Conservation (phyloP, 1,140 invertebrate species). For the Dolichoris vasculosae region DNA sequence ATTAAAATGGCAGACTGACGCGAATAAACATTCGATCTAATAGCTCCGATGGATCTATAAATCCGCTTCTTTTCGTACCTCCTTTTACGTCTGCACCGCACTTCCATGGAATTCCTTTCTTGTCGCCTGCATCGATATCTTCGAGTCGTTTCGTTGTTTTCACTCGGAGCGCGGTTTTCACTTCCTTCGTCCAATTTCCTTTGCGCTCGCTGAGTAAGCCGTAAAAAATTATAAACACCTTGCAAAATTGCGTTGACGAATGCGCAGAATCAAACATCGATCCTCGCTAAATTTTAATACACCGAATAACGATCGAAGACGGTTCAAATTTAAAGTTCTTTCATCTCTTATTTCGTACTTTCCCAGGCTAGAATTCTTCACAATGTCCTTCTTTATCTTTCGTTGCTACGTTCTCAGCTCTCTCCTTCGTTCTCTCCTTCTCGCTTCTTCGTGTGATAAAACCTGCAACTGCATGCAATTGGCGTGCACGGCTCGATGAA, state of each 20-base stretch:
- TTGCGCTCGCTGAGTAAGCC: too few relatives aligned
- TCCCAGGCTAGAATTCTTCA: background rate
- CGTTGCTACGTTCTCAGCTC: background rate
- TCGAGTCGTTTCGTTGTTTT: too few relatives aligned
- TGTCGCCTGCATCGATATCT: background rate
- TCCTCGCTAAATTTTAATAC: too few relatives aligned
- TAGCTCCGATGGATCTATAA: constrained; percentile 62
- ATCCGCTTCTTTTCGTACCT: constrained; percentile 46
- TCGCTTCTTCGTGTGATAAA: constrained; percentile 1
- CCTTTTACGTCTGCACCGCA: background rate
- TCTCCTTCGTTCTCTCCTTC: background rate
- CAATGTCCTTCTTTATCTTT: background rate
- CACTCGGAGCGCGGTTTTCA: background rate
- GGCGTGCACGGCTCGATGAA: constrained; percentile 31
- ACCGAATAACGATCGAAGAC: too few relatives aligned
- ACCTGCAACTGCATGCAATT: background rate
- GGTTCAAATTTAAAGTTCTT: too few relatives aligned
- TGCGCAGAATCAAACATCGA: too few relatives aligned
- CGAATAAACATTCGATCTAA: constrained; percentile 66
- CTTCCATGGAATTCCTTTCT: constrained; percentile 13
- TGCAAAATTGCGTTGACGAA: too few relatives aligned
- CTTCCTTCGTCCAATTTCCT: background rate
- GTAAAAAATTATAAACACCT: too few relatives aligned
- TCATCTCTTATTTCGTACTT: background rate
- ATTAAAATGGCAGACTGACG: constrained; percentile 61